Evolutionary conservation across 2,113 vertebrate species (phyloP).

Genomic region (Synodontis membranacea): DNA sequence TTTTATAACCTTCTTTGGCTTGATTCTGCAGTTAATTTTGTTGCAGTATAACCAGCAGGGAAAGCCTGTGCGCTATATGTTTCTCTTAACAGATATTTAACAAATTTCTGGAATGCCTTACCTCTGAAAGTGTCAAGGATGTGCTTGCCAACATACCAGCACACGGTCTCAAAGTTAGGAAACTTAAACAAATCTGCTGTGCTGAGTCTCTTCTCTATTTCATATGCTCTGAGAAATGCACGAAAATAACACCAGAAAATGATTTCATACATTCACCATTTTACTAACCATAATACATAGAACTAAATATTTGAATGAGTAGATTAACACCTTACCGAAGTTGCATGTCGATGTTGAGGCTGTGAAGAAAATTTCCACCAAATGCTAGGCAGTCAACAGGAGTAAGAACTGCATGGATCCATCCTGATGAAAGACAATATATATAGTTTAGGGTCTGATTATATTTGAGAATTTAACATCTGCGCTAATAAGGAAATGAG

Average conservation of each 20-base stretch:
- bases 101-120: slow-evolving; percentile 55
- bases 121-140: slow-evolving; percentile 91
- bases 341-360: slow-evolving; percentile 94
- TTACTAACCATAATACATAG: not conserved
- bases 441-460: not conserved
- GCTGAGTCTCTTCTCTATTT: slow-evolving; percentile 89
- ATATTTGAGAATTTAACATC: not conserved
- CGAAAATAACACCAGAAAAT: not conserved
- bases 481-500: not conserved
- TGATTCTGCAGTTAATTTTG: not conserved
- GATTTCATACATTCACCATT: not conserved
- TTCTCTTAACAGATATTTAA: not conserved
- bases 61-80: not conserved
- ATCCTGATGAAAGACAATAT: slow-evolving; percentile 70
- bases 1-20: not conserved
- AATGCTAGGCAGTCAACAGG: slow-evolving; percentile 91
- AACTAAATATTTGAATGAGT: not conserved
- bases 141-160: slow-evolving; percentile 93
- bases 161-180: slow-evolving; percentile 92
- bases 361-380: slow-evolving; percentile 91
- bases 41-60: not conserved
- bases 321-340: slow-evolving; percentile 74
- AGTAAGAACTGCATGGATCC: slow-evolving; percentile 90
- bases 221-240: slow-evolving; percentile 78
- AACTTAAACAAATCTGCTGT: slow-evolving; percentile 90